phyloP scores from a whole-genome alignment of 2,888 invertebrate species.

The Drosophila multiciliata region DNA sequence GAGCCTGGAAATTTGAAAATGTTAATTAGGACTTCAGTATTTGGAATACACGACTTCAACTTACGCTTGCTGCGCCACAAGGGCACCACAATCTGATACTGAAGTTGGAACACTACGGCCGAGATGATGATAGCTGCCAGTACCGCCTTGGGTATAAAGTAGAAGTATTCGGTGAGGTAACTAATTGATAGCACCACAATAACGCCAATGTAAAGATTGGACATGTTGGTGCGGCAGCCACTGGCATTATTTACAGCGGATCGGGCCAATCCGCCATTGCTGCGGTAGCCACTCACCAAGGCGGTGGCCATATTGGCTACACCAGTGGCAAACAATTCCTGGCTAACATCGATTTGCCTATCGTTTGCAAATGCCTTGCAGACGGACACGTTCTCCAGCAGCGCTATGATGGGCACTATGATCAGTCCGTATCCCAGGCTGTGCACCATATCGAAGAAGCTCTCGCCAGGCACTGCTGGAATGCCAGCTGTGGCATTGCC shows the following conservation, averaged over 20 bases:
- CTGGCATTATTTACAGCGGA: slow-evolving; percentile 95
- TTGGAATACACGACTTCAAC: slow-evolving; percentile 71
- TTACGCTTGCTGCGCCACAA: slow-evolving; percentile 96
- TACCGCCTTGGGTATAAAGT: slow-evolving; percentile 92
- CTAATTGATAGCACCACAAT: slow-evolving; percentile 93
- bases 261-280: slow-evolving; percentile 92
- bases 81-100: slow-evolving; percentile 92
- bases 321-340: slow-evolving; percentile 95
- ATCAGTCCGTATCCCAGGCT: slow-evolving; percentile 93
- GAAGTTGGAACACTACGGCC: slow-evolving; percentile 95
- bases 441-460: slow-evolving; percentile 90
- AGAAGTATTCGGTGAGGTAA: slow-evolving; percentile 94
- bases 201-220: slow-evolving; percentile 91
- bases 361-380: slow-evolving; percentile 87
- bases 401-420: slow-evolving; percentile 93
- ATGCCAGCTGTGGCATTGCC: slow-evolving; percentile 74
- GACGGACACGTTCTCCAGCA: slow-evolving; percentile 94
- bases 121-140: slow-evolving; percentile 95
- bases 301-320: slow-evolving; percentile 91
- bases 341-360: slow-evolving; percentile 93
- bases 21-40: fast-evolving
- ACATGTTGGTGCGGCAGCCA: slow-evolving; percentile 93
- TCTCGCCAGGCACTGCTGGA: slow-evolving; percentile 61
- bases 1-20: slow-evolving; percentile 87
- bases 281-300: slow-evolving; percentile 92